Evolutionary conservation across 2,797 vertebrate genomes (phyloP).

Genomic region (Distichodus sexfasciatus): DNA sequence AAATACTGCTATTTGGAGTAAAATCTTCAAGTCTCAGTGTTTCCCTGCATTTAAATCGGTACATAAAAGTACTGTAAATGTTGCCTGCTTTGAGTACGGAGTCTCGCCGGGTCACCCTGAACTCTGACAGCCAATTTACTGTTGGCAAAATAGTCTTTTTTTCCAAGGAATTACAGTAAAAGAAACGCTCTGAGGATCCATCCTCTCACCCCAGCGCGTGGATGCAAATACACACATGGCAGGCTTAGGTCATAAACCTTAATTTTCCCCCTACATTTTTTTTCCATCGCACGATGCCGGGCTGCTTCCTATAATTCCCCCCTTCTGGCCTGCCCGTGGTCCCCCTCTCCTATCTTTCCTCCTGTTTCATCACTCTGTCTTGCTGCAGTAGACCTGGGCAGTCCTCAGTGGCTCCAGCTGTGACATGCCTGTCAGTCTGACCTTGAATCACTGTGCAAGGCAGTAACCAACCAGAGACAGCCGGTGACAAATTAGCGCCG

Average conservation of each 20-base stretch:
- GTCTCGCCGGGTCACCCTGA: background rate
- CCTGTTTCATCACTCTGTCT: conserved; percentile 54
- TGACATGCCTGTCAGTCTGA: conserved; percentile 56
- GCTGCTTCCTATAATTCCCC: conserved; percentile 44
- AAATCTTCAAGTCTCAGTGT: too few species aligned
- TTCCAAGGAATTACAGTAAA: background rate
- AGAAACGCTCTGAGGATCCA: background rate
- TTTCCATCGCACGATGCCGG: conserved; percentile 33
- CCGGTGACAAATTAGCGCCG: conserved; percentile 49
- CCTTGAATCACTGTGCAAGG: conserved; percentile 48
- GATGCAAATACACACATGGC: background rate
- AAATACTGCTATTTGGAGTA: background rate
- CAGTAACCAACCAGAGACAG: conserved; percentile 52
- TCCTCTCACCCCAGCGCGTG: background rate
- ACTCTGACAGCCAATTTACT: conserved; percentile 4
- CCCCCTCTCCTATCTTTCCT: conserved; percentile 45
- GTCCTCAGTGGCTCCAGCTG: conserved; percentile 51
- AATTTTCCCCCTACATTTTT: conserved; percentile 24
- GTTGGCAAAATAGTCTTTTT: conserved; percentile 10
- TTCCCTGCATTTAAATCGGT: background rate
- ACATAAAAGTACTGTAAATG: background rate
- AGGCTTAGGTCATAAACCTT: conserved; percentile 13
- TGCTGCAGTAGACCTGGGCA: conserved; percentile 49
- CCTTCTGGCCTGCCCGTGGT: conserved; percentile 36
- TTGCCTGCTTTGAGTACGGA: background rate